Evolutionary conservation across 2,888 invertebrate genomes (phyloP).

Genomic region (Nomada lathburiana): DNA sequence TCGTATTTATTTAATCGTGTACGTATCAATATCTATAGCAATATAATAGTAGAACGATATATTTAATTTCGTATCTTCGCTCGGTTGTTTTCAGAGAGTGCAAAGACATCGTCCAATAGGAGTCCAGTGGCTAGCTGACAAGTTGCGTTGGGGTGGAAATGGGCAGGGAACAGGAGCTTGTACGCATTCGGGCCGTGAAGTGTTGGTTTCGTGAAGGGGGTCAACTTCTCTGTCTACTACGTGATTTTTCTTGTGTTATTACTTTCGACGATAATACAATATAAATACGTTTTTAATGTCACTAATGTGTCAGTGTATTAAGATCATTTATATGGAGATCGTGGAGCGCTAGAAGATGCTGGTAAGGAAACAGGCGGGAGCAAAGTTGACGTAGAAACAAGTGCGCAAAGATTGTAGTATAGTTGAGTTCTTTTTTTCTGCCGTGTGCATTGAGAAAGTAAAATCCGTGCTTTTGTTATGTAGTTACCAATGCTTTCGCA

Average conservation of each 20-base stretch:
- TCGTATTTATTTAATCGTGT: not conserved
- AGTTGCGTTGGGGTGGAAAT: conserved; percentile 68
- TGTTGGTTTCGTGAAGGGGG: conserved; percentile 66
- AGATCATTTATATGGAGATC: conserved; percentile 74
- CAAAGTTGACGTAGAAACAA: conserved; percentile 65
- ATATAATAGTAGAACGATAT: not conserved
- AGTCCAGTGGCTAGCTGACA: conserved; percentile 67
- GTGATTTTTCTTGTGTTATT: conserved; percentile 51
- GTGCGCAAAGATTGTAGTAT: conserved; percentile 63
- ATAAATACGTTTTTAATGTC: conserved; percentile 64
- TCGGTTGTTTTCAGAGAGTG: conserved; percentile 63
- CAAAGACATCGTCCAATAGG: conserved; percentile 63
- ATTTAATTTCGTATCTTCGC: conserved; percentile 49
- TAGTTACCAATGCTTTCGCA: conserved; percentile 59
- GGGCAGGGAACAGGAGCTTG: conserved; percentile 68
- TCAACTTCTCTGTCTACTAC: conserved; percentile 47
- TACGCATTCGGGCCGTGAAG: conserved; percentile 68
- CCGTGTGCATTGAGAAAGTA: conserved; percentile 40
- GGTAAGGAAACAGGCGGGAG: conserved; percentile 79
- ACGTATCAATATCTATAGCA: not conserved
- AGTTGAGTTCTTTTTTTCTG: conserved; percentile 40
- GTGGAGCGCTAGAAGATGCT: conserved; percentile 79
- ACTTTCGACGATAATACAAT: conserved; percentile 31
- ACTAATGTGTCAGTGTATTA: conserved; percentile 36
- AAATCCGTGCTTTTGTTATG: conserved; percentile 56